Base-by-base conservation (phyloP, 1,140 invertebrate genomes). In the Drosophila kikkawai region DNA sequence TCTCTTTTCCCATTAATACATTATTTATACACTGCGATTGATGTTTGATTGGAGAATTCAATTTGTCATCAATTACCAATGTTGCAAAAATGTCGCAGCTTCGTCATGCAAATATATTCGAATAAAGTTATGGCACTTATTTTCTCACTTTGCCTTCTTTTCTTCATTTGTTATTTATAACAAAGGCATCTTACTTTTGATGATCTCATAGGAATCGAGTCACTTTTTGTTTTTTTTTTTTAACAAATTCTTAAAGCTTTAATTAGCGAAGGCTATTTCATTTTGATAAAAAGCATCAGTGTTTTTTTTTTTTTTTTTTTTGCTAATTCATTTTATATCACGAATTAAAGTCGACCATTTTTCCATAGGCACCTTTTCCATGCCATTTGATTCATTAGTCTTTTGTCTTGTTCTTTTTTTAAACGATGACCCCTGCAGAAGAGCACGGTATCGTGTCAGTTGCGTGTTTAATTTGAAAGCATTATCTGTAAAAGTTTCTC, bases 161-260 rank as follows among this genome's bases (percentile, higher is more conserved):
- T 53, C 39, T 75, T 50, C 58, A 22, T 76, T 51, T 75, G 53
- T 75, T 63, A 34, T 53, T 66, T 66, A 65, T 66, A 66, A 66
- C 34, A 53, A 75, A 63, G 47, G 57, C 66, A 56, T 70, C 45
- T 70, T 50, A 55, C 4, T 39, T 39, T 39, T 41, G 67, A 64
- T 86, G 83, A 86, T 83, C 60, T 85, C 82, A 85, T 75, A 7
- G 39, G 48, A 67, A 32, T 76, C 66, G 75, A 65, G 55, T 60
- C 41, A 44, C 69, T 68, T 12, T 41, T 19, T 51, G n/a, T n/a
- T n/a, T n/a, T n/a, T n/a, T n/a, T n/a, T n/a, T n/a, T n/a, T n/a
- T n/a, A n/a, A 26, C 11, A 34, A 61, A 51, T 53, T 53, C 12
- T 37, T 53, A 17, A 29, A 53, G 57, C 19, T 26, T 26, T 37